Base-by-base conservation (phyloP, 2,797 vertebrate species). In the Sternotherus odoratus region DNA sequence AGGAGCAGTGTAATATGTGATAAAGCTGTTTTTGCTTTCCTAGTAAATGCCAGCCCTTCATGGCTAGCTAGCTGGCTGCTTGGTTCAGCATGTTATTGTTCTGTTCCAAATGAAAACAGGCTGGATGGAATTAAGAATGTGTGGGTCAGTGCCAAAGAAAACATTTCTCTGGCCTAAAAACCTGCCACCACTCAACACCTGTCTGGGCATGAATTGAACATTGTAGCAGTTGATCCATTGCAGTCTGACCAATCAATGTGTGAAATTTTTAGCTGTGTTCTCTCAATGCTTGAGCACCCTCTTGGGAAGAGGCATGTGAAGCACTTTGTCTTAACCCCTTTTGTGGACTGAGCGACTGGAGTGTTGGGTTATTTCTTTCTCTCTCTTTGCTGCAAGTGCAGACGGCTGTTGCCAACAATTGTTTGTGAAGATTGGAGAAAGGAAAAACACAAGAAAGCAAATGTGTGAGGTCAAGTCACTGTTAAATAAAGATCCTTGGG, bases 71-170 rank as follows among this genome's bases (percentile, higher is more conserved):
- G n/a, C 79, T 89, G 63, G 79, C 79, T 63, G 90, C 28, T 81
- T 53, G 51, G 82, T 89, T 85, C 83, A 94, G 91, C 56, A 77
- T 87, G 26, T 86, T 91, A 96, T 89, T 95, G 86, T 95, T 97
- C 89, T 91, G 39, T 91, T 75, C 43, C 91, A 83, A 90, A 92
- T 79, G 89, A 96, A 96, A 95, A 91, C 53, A 82, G 1, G 13
- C 91, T 93, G 84, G 85, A 85, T 92, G 82, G 87, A 96, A 93
- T 92, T 86, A 91, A 91, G 92, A 97, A 97, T 89, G 83, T 54
- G 26, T 36, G 89, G 72, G 79, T 56, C 21, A 30, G 39, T 91
- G 94, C 95, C 95, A 97, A 96, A 77, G 77, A 95, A 96, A 97
- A 96, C 86, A 95, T 86, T 96, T 93, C 84, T 83, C 84, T 95